A percentile compares a stretch with the other conserved stretches of the same genome.
Conservation (phyloP, 2,888 invertebrate species). For the Cerastoderma edule region DNA sequence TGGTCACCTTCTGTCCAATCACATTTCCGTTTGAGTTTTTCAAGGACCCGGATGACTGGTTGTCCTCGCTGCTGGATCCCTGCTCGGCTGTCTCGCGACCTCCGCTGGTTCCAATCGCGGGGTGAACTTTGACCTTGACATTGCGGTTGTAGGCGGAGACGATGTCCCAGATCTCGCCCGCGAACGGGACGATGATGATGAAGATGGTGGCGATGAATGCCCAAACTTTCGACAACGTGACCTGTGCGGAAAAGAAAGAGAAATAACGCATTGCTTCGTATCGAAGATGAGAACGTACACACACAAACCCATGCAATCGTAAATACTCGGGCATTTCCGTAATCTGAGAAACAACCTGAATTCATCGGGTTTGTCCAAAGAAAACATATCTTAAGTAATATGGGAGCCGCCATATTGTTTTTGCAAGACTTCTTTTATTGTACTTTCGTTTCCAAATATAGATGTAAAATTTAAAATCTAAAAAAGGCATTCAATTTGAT, state of each 20-base stretch:
- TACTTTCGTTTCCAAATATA: no score
- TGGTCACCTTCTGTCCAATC: neutral
- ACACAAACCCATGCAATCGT: no score
- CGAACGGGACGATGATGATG: constrained; percentile 77
- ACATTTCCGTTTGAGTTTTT: constrained; percentile 6
- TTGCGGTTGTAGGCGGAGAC: constrained; percentile 35
- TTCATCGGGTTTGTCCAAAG: no score
- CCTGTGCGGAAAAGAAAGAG: constrained; percentile 60
- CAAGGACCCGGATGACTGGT: no score
- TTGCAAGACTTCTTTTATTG: no score
- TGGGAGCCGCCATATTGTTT: no score
- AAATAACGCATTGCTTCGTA: neutral
- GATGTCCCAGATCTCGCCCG: constrained; percentile 74
- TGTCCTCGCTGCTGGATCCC: neutral
- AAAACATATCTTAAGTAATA: no score
- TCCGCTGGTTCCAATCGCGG: neutral
- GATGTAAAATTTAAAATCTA: no score
- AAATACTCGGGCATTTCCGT: no score
- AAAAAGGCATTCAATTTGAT: no score
- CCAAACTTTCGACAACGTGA: constrained; percentile 75
- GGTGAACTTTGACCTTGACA: constrained; percentile 7
- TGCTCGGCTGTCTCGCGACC: neutral
- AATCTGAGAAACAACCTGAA: no score
- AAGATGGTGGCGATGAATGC: constrained; percentile 77
- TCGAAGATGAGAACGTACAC: no score